Conservation (phyloP, 92 coral and sea anemone genomes). For the Bergia puertoricense region DNA sequence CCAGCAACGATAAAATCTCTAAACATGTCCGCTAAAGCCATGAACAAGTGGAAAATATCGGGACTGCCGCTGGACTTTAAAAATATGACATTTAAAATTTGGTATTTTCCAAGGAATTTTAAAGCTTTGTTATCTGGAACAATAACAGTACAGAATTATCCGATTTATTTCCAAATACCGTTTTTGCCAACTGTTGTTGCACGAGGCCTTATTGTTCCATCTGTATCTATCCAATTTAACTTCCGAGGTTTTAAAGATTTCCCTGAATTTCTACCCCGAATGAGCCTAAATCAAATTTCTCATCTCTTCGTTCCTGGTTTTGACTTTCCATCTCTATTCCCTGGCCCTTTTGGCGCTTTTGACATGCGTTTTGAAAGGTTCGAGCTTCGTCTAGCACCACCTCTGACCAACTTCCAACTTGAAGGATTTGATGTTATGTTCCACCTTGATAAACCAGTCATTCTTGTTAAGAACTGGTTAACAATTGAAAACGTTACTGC, state of each 20-base stretch:
- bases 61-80: conserved; percentile 47
- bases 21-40: conserved; percentile 48
- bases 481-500: conserved; percentile 45
- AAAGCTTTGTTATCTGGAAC: conserved; percentile 42
- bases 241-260: conserved; percentile 26
- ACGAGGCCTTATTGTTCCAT: conserved; percentile 15
- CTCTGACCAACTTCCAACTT: conserved; percentile 39
- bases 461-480: conserved; percentile 54
- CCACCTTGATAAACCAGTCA: conserved; percentile 16
- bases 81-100: conserved; percentile 49
- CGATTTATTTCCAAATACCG: conserved; percentile 52
- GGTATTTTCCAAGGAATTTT: conserved; percentile 39
- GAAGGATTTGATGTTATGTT: conserved; percentile 41
- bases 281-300: conserved; percentile 43
- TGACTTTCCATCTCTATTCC: conserved; percentile 44
- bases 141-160: conserved; percentile 12
- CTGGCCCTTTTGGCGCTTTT: conserved; percentile 41
- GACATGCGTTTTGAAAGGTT: conserved; percentile 40
- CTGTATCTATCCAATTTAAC: neutral
- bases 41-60: conserved; percentile 41
- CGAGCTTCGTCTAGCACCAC: conserved; percentile 46
- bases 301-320: conserved; percentile 50
- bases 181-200: conserved; percentile 19
- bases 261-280: conserved; percentile 24
- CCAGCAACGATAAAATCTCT: conserved; percentile 29